phyloP scores from a whole-genome alignment of 2,113 vertebrate genomes.

The Coturnix japonica region DNA sequence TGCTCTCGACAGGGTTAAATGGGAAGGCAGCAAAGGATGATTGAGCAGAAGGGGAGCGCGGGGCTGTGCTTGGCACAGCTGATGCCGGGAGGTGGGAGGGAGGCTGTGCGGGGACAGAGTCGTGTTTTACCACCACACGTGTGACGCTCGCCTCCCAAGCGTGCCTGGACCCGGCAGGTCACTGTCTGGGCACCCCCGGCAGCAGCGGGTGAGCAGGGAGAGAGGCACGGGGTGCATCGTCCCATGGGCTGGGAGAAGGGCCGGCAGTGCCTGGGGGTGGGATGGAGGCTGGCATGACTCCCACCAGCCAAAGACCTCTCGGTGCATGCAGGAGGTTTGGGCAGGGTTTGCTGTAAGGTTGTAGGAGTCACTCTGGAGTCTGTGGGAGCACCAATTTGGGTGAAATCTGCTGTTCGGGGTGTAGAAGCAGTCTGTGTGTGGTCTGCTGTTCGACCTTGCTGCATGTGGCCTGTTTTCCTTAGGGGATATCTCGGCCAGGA shows the following conservation, averaged over 20 bases:
- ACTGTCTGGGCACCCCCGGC: not conserved
- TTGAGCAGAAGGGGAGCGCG: slow-evolving; percentile 31
- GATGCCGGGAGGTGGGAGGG: slow-evolving; percentile 47
- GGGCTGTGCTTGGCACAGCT: slow-evolving; percentile 22
- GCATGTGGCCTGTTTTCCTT: not conserved
- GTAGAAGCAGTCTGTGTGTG: fast-evolving
- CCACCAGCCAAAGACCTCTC: not conserved
- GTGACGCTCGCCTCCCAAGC: not conserved
- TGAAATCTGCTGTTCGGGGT: fast-evolving
- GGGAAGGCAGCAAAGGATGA: slow-evolving; percentile 51
- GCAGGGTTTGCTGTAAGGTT: fast-evolving
- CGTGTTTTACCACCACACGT: slow-evolving; percentile 51
- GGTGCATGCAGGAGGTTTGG: fast-evolving
- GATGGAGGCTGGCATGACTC: not conserved
- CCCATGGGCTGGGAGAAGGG: too few species aligned
- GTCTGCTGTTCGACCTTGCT: fast-evolving
- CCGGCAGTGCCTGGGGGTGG: too few species aligned
- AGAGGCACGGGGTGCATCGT: fast-evolving
- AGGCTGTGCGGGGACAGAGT: slow-evolving; percentile 37
- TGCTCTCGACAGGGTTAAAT: slow-evolving; percentile 38
- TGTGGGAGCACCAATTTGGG: fast-evolving
- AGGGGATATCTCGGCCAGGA: too few species aligned
- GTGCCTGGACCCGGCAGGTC: slow-evolving; percentile 10
- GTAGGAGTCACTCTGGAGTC: fast-evolving
- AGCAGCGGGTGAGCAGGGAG: not conserved